phyloP scores from a whole-genome alignment of 2,797 vertebrate species.

The Eurystomus glaucurus region DNA sequence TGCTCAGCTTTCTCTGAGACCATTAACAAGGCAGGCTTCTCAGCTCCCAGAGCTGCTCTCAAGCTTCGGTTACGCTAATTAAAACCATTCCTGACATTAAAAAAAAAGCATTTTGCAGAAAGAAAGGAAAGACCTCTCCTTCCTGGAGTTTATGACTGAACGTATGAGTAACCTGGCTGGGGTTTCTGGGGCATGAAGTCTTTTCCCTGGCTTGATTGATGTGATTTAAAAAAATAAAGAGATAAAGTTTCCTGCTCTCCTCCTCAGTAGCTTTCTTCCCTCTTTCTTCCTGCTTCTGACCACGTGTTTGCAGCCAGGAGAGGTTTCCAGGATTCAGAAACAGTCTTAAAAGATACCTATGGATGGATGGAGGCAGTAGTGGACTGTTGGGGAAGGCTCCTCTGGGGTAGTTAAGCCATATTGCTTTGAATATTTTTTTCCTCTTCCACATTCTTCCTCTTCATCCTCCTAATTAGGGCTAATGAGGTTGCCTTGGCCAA shows the following conservation, averaged over 20 bases:
- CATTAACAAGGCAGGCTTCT: neutral
- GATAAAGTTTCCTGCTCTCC: conserved; percentile 28
- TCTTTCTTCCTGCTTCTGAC: neutral
- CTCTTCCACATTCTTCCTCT: neutral
- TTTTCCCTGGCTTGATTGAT: conserved; percentile 65
- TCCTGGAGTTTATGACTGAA: conserved; percentile 23
- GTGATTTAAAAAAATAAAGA: neutral
- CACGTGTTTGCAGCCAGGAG: neutral
- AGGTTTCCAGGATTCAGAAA: neutral
- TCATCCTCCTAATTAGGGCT: neutral
- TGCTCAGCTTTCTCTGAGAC: neutral
- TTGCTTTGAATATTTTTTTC: neutral
- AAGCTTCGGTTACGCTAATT: conserved; percentile 37
- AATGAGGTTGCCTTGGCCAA: neutral
- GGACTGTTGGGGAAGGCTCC: accelerated
- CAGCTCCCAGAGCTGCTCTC: neutral
- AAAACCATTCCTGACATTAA: conserved; percentile 73
- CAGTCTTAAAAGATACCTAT: neutral
- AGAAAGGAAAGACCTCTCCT: conserved; percentile 44
- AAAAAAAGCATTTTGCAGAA: conserved; percentile 52
- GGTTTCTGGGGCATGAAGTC: conserved; percentile 36
- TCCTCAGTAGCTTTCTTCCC: conserved; percentile 20
- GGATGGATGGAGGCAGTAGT: neutral
- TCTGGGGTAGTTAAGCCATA: neutral
- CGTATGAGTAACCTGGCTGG: conserved; percentile 19